Evolutionary conservation across 2,888 invertebrate species (phyloP).

Genomic region (Oxycera nigricornis): DNA sequence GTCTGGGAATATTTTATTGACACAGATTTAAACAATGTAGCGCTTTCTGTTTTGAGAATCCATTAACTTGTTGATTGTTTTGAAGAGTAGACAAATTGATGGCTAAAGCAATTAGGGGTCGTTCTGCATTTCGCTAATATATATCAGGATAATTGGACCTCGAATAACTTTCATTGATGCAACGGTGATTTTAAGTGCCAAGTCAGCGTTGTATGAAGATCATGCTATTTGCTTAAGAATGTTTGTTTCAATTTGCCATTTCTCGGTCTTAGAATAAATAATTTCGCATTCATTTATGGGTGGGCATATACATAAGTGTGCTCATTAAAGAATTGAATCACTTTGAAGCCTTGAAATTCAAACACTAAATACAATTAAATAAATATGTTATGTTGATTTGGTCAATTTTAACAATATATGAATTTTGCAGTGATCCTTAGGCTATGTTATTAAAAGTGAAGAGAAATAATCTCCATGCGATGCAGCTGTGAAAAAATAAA

Average conservation of each 20-base stretch:
- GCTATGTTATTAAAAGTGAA: too few relatives aligned
- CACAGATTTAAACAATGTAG: background rate
- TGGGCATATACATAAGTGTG: background rate
- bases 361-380: conserved; percentile 25
- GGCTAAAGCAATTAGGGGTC: conserved; percentile 4
- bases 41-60: background rate
- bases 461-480: background rate
- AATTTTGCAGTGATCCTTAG: too few relatives aligned
- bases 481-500: background rate
- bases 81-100: background rate
- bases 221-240: background rate
- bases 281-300: conserved; percentile 10
- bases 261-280: conserved; percentile 12
- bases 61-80: background rate
- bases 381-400: conserved; percentile 13
- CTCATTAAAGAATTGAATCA: conserved; percentile 1
- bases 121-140: background rate
- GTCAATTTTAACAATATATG: background rate
- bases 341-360: conserved; percentile 28
- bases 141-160: background rate
- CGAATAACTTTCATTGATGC: background rate
- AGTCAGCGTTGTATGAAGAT: background rate
- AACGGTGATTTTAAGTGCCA: conserved; percentile 14
- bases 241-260: background rate
- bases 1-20: background rate